A percentile compares a stretch with the other conserved stretches of the same genome.
phyloP scores from a whole-genome alignment of 2,113 vertebrate species.

The Rhinolophus ferrumequinum region DNA sequence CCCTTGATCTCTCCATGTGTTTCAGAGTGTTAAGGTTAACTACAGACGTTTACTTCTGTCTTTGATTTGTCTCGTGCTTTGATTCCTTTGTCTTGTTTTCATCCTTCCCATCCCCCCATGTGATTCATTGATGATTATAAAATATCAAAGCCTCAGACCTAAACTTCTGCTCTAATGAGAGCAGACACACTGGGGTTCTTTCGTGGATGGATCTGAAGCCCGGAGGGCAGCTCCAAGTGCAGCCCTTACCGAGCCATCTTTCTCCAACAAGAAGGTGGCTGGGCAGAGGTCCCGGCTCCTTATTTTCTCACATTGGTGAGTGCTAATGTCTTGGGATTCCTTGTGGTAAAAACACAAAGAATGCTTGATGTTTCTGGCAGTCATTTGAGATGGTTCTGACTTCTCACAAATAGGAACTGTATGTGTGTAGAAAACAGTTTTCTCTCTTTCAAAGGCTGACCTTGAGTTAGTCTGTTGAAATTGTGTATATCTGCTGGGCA shows the following conservation, averaged over 20 bases:
- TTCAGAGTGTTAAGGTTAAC: not conserved
- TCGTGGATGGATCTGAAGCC: not conserved
- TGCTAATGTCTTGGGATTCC: not conserved
- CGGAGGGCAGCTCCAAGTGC: not conserved
- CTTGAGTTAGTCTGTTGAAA: conserved; percentile 23
- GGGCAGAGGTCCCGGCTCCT: not conserved
- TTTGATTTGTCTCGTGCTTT: conserved; percentile 60
- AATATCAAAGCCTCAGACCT: not conserved
- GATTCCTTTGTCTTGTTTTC: conserved; percentile 59
- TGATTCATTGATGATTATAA: conserved; percentile 3
- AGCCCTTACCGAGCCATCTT: accelerated
- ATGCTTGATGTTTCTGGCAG: not conserved
- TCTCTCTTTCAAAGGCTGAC: not conserved
- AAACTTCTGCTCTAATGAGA: not conserved
- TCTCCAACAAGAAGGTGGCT: not conserved
- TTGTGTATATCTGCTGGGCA: not conserved
- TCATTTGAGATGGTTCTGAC: not conserved
- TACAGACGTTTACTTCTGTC: not conserved
- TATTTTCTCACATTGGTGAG: not conserved
- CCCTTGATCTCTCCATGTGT: not conserved
- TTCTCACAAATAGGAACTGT: not conserved
- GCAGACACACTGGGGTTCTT: not conserved
- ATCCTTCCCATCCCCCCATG: not conserved
- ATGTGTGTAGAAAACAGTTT: not conserved
- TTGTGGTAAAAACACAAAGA: not conserved